These are phyloP conservation scores for Cyprinodon variegatus DNA, from an alignment of 2,113 vertebrate genomes.

Conservation along the genomic window DNA sequence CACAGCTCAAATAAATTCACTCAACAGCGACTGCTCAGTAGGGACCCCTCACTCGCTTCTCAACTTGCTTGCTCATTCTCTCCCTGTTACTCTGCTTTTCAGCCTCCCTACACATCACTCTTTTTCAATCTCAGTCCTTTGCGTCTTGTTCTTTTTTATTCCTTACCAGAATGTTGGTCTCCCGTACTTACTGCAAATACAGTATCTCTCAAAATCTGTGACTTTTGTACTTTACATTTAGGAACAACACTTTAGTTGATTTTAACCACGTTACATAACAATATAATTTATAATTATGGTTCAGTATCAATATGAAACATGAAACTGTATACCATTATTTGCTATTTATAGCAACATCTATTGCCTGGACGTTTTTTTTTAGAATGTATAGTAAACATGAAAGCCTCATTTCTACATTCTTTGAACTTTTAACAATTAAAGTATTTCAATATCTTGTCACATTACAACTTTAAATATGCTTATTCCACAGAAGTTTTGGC, in stretches of 20 bases:
- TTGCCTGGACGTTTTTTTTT: too few species aligned
- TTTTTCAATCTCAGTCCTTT: conserved; percentile 28
- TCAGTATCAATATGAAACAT: not conserved
- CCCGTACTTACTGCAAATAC: conserved; percentile 15
- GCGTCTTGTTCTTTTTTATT: conserved; percentile 30
- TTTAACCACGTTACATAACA: not conserved
- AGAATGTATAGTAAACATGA: too few species aligned
- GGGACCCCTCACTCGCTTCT: conserved; percentile 53
- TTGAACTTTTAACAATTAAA: too few species aligned
- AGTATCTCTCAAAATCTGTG: conserved; percentile 5
- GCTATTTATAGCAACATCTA: not conserved
- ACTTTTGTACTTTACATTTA: conserved; percentile 25
- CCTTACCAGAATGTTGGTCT: conserved; percentile 31
- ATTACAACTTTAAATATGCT: too few species aligned
- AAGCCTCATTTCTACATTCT: too few species aligned
- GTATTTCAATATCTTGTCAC: too few species aligned
- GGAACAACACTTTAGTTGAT: not conserved
- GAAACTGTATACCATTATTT: not conserved
- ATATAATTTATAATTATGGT: not conserved
- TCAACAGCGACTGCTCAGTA: conserved; percentile 67
- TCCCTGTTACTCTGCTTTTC: conserved; percentile 37
- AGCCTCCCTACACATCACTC: conserved; percentile 15
- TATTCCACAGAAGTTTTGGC: too few species aligned
- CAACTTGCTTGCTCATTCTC: conserved; percentile 41
- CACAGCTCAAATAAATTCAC: conserved; percentile 75